A percentile compares a stretch with the other conserved stretches of the same genome.
Conservation (phyloP, 2,888 invertebrate genomes). For the Cantharis rufa region DNA sequence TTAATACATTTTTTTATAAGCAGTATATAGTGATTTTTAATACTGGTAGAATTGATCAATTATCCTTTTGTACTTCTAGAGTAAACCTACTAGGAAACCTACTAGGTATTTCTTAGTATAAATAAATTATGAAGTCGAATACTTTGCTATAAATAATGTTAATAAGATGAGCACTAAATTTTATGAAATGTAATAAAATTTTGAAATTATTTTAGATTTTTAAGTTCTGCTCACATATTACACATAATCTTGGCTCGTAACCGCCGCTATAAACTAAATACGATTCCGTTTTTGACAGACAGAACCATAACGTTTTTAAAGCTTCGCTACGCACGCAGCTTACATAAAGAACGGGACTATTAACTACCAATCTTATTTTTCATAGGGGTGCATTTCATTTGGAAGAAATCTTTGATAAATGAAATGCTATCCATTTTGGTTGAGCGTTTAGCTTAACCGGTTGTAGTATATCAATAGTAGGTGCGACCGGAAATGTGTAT, state of each 20-base stretch:
- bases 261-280: constrained; percentile 36
- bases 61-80: no score
- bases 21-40: no score
- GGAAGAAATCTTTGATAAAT: constrained; percentile 47
- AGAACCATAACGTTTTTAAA: constrained; percentile 46
- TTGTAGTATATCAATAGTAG: constrained; percentile 27
- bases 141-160: neutral
- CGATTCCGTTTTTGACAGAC: constrained; percentile 36
- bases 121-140: neutral
- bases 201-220: constrained; percentile 8
- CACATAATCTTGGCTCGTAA: constrained; percentile 36
- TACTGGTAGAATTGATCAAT: no score
- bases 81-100: no score
- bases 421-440: constrained; percentile 46
- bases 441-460: constrained; percentile 32
- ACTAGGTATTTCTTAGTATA: neutral
- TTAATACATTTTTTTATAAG: no score
- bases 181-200: neutral
- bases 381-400: constrained; percentile 48
- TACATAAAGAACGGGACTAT: constrained; percentile 46
- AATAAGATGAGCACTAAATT: neutral
- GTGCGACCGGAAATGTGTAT: constrained; percentile 27
- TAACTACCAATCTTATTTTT: constrained; percentile 46
- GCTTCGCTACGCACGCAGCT: constrained; percentile 42
- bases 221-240: constrained; percentile 34